Base-by-base conservation (phyloP, 1,140 invertebrate genomes). In the Laupala kohalensis region DNA sequence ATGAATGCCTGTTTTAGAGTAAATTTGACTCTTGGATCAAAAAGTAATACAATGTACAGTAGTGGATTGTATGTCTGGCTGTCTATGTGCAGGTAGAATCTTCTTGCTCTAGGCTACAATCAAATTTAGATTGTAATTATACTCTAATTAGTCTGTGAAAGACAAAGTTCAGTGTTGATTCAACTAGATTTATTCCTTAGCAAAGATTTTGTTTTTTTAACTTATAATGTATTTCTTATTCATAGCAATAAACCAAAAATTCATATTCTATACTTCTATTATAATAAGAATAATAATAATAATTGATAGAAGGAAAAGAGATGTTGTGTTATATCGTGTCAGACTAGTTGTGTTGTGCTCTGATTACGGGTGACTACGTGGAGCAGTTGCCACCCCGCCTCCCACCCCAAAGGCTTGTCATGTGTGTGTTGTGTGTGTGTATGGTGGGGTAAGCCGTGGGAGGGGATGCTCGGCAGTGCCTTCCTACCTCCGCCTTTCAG, bases 221-320 rank as follows among this genome's bases (percentile, higher is more conserved):
- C 67, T 68, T 64, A 25, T 71, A 71, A 71, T n/a, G 28, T 37
- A 71, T 71, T 65, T 71, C 53, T 71, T 71, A 71, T 71, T 66
- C 37, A 71, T 71, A 71, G 70, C 70, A 71, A 71, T 71, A 71
- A 68, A 68, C 27, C 26, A 28, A 68, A 68, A 71, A 65, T 71
- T 71, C 63, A 29, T 23, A 37, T 68, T 19, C 67, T 71, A 66
- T 71, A 71, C 28, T 25, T 29, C 23, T 68, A 68, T 28, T 25
- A 6, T 6, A 15, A 25, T n/a, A 68, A 28, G 23, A n/a, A n/a
- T n/a, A n/a, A n/a, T n/a, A n/a, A n/a, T n/a, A n/a, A n/a, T 25
- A 37, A 65, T 62, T 68, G 67, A 30, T 68, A 65, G 70, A 64
- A 71, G 70, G 64, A 71, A 64, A 24, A 26, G 67, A 68, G 67